These are phyloP conservation scores for Siderastrea radians DNA, from an alignment of 92 coral and sea anemone species.

Conservation along the genomic window DNA sequence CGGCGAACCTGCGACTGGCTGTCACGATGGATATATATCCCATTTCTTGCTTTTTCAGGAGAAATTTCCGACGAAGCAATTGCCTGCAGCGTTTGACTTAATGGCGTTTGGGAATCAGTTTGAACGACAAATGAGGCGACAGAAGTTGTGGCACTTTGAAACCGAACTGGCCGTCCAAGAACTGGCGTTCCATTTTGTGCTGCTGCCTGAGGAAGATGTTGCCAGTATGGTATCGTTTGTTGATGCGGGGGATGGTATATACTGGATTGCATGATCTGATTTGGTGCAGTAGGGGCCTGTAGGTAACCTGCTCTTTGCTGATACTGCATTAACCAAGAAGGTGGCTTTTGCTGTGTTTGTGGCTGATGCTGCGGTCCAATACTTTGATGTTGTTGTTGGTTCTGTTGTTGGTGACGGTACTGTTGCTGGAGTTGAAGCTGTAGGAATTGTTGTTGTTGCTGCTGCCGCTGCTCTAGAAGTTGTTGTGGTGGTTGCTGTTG, in stretches of 20 bases:
- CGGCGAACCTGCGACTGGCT: background rate
- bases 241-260: background rate
- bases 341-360: background rate
- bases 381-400: background rate
- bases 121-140: background rate
- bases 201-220: background rate
- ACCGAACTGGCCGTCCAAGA: background rate
- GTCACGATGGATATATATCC: background rate
- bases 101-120: background rate
- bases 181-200: background rate
- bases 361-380: background rate
- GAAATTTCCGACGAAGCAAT: background rate
- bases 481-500: slow-evolving; percentile 10
- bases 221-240: background rate
- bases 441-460: background rate
- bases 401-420: background rate
- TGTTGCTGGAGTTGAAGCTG: background rate
- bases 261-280: background rate
- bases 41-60: background rate
- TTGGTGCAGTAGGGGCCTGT: background rate
- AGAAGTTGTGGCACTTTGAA: background rate
- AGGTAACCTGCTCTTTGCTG: slow-evolving; percentile 22
- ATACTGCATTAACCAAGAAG: slow-evolving; percentile 4
- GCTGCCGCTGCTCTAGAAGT: background rate
- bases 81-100: background rate